Percentiles rank a stretch among this genome's conserved stretches.
These are phyloP conservation scores for Cyprichromis sp. DNA, from an alignment of 2,113 vertebrate genomes.

Conservation along the genomic window DNA sequence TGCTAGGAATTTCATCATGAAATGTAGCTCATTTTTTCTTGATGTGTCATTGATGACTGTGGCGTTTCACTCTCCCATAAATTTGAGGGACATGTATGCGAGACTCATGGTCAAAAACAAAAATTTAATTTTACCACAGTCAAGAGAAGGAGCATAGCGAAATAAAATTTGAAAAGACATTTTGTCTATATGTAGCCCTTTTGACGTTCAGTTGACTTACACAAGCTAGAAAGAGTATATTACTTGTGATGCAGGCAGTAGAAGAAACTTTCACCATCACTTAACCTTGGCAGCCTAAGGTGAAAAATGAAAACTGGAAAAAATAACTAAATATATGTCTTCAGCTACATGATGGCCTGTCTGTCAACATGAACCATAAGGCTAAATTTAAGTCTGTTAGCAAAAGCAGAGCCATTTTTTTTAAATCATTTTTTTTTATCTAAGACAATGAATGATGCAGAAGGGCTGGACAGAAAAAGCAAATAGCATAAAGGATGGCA, in stretches of 20 bases:
- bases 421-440: neutral
- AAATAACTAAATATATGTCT: neutral
- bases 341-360: neutral
- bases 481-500: neutral
- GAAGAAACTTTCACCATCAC: neutral
- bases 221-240: neutral
- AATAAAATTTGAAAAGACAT: neutral
- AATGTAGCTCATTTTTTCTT: neutral
- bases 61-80: neutral
- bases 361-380: neutral
- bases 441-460: neutral
- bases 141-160: neutral
- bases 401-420: neutral
- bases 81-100: neutral
- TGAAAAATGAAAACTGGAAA: neutral
- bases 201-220: neutral
- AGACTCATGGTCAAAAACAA: neutral
- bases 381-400: slow-evolving; percentile 10
- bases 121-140: neutral
- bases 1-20: neutral
- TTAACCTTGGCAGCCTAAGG: neutral
- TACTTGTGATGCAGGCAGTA: neutral
- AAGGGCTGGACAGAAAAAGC: neutral
- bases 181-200: neutral
- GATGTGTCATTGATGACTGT: neutral